phyloP scores from a whole-genome alignment of 2,888 invertebrate genomes.

The Strigamia transsilvanica region DNA sequence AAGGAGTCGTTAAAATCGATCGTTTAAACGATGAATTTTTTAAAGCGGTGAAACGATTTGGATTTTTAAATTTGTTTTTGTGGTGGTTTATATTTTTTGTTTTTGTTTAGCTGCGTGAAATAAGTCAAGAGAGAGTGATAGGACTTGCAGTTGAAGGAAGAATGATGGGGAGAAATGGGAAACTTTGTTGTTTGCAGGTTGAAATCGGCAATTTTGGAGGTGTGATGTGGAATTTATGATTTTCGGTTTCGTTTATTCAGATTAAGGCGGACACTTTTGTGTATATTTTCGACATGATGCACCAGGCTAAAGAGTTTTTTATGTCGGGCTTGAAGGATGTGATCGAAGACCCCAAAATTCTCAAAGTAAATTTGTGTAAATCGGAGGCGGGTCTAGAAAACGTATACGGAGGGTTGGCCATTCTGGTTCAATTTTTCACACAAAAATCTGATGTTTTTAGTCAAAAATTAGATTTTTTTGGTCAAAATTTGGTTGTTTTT shows the following conservation, averaged over 20 bases:
- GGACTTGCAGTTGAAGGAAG: background rate
- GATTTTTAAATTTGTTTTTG: background rate
- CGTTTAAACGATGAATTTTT: background rate
- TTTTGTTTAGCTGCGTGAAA: background rate
- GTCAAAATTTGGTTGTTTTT: no score
- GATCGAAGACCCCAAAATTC: background rate
- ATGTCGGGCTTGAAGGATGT: background rate
- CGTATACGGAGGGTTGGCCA: no score
- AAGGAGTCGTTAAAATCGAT: no score
- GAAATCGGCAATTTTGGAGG: no score
- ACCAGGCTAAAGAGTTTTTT: background rate
- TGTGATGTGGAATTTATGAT: no score
- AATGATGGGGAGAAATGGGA: background rate
- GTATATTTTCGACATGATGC: background rate
- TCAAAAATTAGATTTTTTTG: no score
- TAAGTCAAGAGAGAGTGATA: background rate
- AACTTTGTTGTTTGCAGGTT: background rate
- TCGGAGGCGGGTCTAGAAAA: no score
- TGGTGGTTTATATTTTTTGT: background rate
- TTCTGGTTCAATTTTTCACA: no score
- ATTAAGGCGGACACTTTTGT: background rate
- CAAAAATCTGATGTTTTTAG: no score
- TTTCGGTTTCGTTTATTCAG: background rate
- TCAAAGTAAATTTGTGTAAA: slow-evolving; percentile 7
- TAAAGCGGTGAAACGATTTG: background rate